These are phyloP conservation scores for Drosophila lacteicornis DNA, from an alignment of 1,140 invertebrate genomes.

Conservation along the genomic window DNA sequence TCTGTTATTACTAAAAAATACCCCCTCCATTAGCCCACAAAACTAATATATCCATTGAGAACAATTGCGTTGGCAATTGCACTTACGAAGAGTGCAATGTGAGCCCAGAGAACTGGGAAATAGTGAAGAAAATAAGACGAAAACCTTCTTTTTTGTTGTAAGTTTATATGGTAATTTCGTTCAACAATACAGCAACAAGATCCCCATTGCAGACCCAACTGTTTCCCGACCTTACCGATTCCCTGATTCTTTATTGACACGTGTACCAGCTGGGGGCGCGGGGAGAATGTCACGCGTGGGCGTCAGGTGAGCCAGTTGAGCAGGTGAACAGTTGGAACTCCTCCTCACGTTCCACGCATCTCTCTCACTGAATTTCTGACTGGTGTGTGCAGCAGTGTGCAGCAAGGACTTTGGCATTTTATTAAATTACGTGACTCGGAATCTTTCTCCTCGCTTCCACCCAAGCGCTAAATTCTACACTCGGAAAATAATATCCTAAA, in stretches of 20 bases:
- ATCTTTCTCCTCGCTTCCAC: slow-evolving; percentile 11
- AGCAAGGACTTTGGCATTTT: slow-evolving; percentile 74
- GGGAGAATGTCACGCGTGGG: slow-evolving; percentile 32
- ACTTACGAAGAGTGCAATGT: slow-evolving; percentile 11
- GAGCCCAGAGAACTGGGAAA: background rate
- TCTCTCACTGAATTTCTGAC: slow-evolving; percentile 27
- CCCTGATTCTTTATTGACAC: slow-evolving; percentile 32
- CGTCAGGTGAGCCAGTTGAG: slow-evolving; percentile 14
- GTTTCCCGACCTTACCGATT: slow-evolving; percentile 27
- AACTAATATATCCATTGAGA: background rate
- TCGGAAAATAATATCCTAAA: background rate
- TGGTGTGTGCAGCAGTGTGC: slow-evolving; percentile 60
- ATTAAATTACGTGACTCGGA: slow-evolving; percentile 71
- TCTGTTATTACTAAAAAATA: background rate
- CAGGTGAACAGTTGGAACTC: slow-evolving; percentile 4
- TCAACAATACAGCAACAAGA: slow-evolving; percentile 7
- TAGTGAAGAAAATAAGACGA: slow-evolving; percentile 1
- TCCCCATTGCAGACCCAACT: slow-evolving; percentile 8
- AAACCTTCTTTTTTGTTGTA: background rate
- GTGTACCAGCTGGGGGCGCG: slow-evolving; percentile 4
- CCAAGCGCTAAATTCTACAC: slow-evolving; percentile 1
- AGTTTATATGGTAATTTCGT: slow-evolving; percentile 37
- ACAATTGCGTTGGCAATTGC: background rate
- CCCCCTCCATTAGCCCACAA: background rate
- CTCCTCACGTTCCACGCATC: slow-evolving; percentile 46